phyloP scores from a whole-genome alignment of 2,888 invertebrate genomes.

The Diarsia dahlii region DNA sequence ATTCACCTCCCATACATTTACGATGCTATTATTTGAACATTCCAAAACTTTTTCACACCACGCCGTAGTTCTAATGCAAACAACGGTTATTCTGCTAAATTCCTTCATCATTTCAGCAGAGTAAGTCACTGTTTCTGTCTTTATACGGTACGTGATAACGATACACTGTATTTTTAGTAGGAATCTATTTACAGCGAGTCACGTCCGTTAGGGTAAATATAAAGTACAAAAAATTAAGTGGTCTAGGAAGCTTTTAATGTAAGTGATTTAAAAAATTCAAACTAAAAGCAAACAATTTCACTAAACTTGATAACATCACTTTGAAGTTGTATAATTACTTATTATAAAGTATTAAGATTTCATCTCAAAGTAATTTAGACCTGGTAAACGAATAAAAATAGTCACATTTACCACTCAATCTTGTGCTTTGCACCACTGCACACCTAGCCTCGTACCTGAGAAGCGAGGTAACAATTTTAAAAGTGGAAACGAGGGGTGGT shows the following conservation, averaged over 20 bases:
- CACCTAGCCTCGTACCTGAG: constrained; percentile 67
- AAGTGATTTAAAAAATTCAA: constrained; percentile 45
- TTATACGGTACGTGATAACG: not conserved
- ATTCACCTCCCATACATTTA: not conserved
- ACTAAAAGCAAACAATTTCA: constrained; percentile 43
- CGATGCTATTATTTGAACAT: not conserved
- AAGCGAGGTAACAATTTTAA: constrained; percentile 79
- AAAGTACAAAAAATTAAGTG: constrained; percentile 32
- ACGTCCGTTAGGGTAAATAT: constrained; percentile 21
- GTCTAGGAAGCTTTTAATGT: constrained; percentile 34
- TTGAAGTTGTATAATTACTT: constrained; percentile 47
- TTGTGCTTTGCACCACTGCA: constrained; percentile 68
- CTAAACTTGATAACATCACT: constrained; percentile 34
- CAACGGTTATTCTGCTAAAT: not conserved
- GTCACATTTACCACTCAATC: constrained; percentile 73
- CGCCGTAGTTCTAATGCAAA: not conserved
- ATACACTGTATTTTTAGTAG: constrained; percentile 11
- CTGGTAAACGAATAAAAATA: constrained; percentile 69
- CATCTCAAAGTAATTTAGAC: constrained; percentile 61
- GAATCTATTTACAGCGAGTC: constrained; percentile 24
- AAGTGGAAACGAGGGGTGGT: constrained; percentile 77
- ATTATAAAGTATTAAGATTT: constrained; percentile 39
- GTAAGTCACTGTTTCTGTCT: not conserved
- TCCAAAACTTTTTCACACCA: not conserved
- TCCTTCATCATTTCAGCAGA: not conserved